Evolutionary conservation across 2,113 vertebrate species (phyloP).

Genomic region (Corythoichthys haematopterus): DNA sequence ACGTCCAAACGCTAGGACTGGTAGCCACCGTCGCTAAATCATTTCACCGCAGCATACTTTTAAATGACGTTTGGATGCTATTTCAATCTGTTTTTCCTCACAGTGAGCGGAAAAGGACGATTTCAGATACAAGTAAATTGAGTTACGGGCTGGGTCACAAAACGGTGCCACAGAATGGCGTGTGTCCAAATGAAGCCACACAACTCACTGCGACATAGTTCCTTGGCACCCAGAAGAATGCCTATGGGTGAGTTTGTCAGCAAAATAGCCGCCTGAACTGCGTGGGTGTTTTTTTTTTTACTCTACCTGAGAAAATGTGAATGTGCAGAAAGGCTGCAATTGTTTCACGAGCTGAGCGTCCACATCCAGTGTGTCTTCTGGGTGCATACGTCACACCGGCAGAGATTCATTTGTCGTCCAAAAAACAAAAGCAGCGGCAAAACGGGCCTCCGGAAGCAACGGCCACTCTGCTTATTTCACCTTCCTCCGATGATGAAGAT

Average conservation of each 20-base stretch:
- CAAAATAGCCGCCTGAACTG: neutral
- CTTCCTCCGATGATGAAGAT: conserved; percentile 10
- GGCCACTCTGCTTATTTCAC: conserved; percentile 37
- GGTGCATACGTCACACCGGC: conserved; percentile 30
- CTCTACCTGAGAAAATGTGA: conserved; percentile 57
- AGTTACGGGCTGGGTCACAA: neutral
- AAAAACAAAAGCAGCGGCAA: neutral
- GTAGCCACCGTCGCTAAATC: too few relatives aligned
- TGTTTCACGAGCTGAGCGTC: conserved; percentile 4
- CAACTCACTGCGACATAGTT: neutral
- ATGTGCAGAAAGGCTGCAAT: conserved; percentile 25
- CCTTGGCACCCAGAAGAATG: neutral
- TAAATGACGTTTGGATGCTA: too few relatives aligned
- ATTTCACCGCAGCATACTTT: too few relatives aligned
- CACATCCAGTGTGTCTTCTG: conserved; percentile 24
- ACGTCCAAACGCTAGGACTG: too few relatives aligned
- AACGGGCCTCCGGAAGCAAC: conserved; percentile 39
- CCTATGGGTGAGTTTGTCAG: neutral
- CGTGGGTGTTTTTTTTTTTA: neutral
- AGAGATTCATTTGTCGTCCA: conserved; percentile 9
- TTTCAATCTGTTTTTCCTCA: too few relatives aligned
- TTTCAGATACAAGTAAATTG: too few relatives aligned
- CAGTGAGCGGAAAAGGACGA: too few relatives aligned
- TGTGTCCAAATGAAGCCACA: neutral
- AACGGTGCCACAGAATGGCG: neutral